phyloP scores from a whole-genome alignment of 2,113 vertebrate species.

The Reinhardtius hippoglossoides region DNA sequence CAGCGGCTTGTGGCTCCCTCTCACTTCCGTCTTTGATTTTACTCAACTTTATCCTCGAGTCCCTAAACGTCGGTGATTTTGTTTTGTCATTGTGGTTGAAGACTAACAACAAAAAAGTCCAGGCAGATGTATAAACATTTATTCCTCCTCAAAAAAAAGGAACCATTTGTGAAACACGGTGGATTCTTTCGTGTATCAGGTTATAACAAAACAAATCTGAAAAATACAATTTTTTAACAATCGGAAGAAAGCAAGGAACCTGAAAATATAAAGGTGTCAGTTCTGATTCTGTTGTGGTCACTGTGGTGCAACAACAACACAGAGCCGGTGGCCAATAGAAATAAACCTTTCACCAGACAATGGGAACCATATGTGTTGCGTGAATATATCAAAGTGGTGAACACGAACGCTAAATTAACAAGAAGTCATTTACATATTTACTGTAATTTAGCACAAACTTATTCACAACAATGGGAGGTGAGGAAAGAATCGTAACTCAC shows the following conservation, averaged over 20 bases:
- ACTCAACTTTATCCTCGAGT: neutral
- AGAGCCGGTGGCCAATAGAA: slow-evolving; percentile 29
- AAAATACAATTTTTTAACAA: slow-evolving; percentile 45
- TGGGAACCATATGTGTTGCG: slow-evolving; percentile 8
- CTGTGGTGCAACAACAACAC: slow-evolving; percentile 31
- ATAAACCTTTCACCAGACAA: slow-evolving; percentile 21
- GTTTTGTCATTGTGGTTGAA: neutral
- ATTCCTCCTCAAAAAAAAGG: slow-evolving; percentile 67
- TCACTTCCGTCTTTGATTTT: slow-evolving; percentile 24
- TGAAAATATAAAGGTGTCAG: slow-evolving; percentile 4
- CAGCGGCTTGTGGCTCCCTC: neutral
- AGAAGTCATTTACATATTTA: slow-evolving; percentile 5
- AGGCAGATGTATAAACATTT: slow-evolving; percentile 72
- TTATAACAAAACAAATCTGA: slow-evolving; percentile 37
- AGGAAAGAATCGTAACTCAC: slow-evolving; percentile 22
- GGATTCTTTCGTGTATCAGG: slow-evolving; percentile 45
- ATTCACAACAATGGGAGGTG: slow-evolving; percentile 11
- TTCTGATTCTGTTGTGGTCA: slow-evolving; percentile 29
- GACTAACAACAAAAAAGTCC: slow-evolving; percentile 35
- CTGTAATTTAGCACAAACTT: slow-evolving; percentile 13
- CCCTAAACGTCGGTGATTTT: neutral
- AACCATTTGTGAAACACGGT: slow-evolving; percentile 67
- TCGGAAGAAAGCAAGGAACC: neutral
- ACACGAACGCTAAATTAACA: slow-evolving; percentile 31
- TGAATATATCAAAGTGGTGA: slow-evolving; percentile 33